These are phyloP conservation scores for Gadus macrocephalus DNA, from an alignment of 2,113 vertebrate genomes.

Conservation along the genomic window DNA sequence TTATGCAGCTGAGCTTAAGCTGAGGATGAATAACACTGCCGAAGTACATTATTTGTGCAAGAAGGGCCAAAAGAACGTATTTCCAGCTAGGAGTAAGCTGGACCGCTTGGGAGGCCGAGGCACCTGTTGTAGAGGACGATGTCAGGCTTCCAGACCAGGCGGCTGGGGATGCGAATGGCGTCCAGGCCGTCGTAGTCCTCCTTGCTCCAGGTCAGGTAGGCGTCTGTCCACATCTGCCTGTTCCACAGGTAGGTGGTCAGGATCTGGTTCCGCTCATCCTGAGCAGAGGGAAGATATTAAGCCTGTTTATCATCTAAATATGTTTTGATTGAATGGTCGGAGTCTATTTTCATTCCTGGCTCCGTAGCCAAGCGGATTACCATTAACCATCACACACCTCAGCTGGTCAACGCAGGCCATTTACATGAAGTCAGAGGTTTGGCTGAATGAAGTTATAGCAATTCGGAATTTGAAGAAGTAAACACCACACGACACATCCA, in stretches of 20 bases:
- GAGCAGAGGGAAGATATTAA: not conserved
- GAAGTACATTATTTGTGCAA: not conserved
- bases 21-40: no score
- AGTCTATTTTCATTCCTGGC: not conserved
- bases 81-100: no score
- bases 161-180: slow-evolving; percentile 85
- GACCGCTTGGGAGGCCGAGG: not conserved
- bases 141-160: slow-evolving; percentile 86
- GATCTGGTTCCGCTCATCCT: slow-evolving; percentile 74
- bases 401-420: no score
- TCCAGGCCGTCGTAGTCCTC: slow-evolving; percentile 83
- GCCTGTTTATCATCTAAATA: not conserved
- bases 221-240: slow-evolving; percentile 86
- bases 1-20: no score
- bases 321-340: not conserved
- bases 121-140: slow-evolving; percentile 93
- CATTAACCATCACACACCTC: no score
- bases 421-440: no score
- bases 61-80: not conserved
- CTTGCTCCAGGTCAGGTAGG: slow-evolving; percentile 82
- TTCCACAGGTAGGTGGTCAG: slow-evolving; percentile 83
- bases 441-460: no score
- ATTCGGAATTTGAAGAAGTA: no score
- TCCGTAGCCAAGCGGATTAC: no score
- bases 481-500: no score